Conservation (phyloP, 2,113 vertebrate genomes). For the Dicerorhinus sumatrensis region DNA sequence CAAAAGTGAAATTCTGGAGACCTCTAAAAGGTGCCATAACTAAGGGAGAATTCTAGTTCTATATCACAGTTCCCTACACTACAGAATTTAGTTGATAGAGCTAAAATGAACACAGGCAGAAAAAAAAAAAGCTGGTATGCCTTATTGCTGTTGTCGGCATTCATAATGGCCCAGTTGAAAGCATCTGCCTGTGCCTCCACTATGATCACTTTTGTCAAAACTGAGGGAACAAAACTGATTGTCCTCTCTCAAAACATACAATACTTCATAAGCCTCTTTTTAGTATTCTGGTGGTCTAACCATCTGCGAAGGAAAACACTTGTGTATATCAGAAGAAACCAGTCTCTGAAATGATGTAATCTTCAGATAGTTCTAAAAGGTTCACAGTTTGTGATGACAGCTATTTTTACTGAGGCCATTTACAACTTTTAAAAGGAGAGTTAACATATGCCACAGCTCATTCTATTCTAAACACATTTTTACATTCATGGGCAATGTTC, state of each 20-base stretch:
- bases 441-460: not conserved
- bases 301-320: not conserved
- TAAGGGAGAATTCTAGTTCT: constrained; percentile 28
- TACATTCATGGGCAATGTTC: not conserved
- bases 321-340: not conserved
- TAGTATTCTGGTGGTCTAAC: not conserved
- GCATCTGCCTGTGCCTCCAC: not conserved
- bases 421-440: constrained; percentile 4
- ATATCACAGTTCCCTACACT: not conserved
- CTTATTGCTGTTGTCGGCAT: not conserved
- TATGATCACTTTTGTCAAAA: not conserved
- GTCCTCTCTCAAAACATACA: constrained; percentile 2
- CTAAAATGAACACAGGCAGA: not conserved
- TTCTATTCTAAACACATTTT: constrained; percentile 32
- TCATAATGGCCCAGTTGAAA: not conserved
- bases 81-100: not conserved
- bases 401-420: not conserved
- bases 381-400: not conserved
- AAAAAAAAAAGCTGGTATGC: not conserved
- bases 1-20: not conserved
- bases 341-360: not conserved
- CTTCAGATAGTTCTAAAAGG: not conserved
- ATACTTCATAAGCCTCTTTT: not conserved
- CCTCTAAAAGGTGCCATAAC: not conserved
- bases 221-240: not conserved